phyloP scores from a whole-genome alignment of 1,140 invertebrate genomes.

The Apocrypta bakeri region DNA sequence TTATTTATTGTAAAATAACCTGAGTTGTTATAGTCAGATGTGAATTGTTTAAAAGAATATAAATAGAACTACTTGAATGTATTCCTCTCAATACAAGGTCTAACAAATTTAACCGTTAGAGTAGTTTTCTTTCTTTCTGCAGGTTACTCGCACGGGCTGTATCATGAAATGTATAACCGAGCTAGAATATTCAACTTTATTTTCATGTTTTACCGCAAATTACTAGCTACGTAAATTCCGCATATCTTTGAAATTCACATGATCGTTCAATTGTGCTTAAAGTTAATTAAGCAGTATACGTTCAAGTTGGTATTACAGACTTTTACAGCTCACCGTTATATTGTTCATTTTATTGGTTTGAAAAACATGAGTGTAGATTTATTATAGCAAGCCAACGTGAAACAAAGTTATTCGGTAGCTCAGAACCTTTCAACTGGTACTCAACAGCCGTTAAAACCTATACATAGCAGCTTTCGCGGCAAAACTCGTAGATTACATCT shows the following conservation, averaged over 20 bases:
- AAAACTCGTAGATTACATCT: background rate
- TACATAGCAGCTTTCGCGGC: background rate
- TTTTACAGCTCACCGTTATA: background rate
- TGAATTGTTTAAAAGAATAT: too few species aligned
- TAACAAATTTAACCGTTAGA: slow-evolving; percentile 35
- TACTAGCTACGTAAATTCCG: slow-evolving; percentile 7
- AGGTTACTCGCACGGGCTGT: background rate
- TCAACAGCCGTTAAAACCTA: background rate
- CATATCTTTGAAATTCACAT: slow-evolving; percentile 9
- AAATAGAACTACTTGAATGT: slow-evolving; percentile 9
- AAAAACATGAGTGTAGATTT: background rate
- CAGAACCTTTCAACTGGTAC: background rate
- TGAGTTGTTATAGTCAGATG: too few species aligned
- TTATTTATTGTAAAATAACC: too few species aligned
- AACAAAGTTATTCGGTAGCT: background rate
- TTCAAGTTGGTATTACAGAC: background rate
- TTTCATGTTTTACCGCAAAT: slow-evolving; percentile 10
- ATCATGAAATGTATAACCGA: slow-evolving; percentile 32
- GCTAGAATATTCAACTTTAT: slow-evolving; percentile 18
- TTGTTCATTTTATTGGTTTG: background rate
- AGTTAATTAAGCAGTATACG: background rate
- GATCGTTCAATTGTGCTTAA: too few species aligned
- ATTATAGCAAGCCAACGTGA: background rate
- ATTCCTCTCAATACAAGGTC: slow-evolving; percentile 18
- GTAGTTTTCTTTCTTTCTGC: background rate